phyloP scores from a whole-genome alignment of 2,888 invertebrate genomes.

The Pyrgus malvae region DNA sequence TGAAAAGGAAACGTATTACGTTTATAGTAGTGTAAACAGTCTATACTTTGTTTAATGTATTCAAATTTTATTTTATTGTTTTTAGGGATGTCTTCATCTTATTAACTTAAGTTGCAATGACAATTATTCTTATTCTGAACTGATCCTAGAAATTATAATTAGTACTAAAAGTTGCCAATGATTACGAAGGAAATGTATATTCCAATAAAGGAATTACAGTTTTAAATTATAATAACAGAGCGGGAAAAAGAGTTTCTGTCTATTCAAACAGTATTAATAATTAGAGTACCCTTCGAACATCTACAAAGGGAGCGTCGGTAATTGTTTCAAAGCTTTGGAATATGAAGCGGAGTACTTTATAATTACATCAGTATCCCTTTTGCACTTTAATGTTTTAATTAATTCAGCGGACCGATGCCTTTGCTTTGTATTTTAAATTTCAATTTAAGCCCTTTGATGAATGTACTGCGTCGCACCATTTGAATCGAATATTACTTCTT shows the following conservation, averaged over 20 bases:
- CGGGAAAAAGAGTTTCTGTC: too few species aligned
- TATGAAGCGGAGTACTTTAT: slow-evolving; percentile 9
- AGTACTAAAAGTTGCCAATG: too few species aligned
- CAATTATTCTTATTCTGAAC: too few species aligned
- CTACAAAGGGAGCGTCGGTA: slow-evolving; percentile 15
- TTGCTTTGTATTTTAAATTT: neutral
- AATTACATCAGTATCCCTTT: slow-evolving; percentile 25
- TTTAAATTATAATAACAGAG: too few species aligned
- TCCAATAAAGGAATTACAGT: neutral
- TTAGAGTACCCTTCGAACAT: slow-evolving; percentile 2
- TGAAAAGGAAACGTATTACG: slow-evolving; percentile 42
- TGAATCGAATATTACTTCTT: too few species aligned
- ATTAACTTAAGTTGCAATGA: too few species aligned
- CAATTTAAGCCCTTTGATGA: neutral
- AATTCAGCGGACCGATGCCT: slow-evolving; percentile 14
- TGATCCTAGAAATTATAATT: too few species aligned
- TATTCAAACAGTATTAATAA: slow-evolving; percentile 1
- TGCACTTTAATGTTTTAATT: slow-evolving; percentile 25
- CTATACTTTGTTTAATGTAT: neutral
- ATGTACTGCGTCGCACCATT: too few species aligned
- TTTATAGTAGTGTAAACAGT: too few species aligned
- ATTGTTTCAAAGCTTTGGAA: slow-evolving; percentile 27
- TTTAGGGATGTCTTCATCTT: too few species aligned
- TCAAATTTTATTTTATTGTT: neutral
- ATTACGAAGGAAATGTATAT: too few species aligned